Evolutionary conservation across 2,113 vertebrate species (phyloP), one percentile per base, ranked within the genome.

Genomic region (Pterocles burchelli): DNA sequence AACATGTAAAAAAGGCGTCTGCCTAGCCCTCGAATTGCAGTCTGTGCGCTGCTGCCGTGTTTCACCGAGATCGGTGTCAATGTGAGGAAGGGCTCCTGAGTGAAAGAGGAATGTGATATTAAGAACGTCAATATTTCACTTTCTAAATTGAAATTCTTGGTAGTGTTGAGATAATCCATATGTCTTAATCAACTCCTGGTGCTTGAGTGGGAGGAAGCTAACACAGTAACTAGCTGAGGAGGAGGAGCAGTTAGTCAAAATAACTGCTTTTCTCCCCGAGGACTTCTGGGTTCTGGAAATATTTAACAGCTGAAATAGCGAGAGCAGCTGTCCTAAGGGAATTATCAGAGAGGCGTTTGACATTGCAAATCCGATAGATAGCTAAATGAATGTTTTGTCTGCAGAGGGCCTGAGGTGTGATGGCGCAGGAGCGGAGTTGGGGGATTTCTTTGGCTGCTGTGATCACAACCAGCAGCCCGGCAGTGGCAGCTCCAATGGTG

Each of bases 201-300:
- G 93, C 90, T 96, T 90, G 96, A 96, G 96, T 97, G 90, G 96
- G 96, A 96, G 90, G 92, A 89, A 96, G 83, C 83, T 93, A 89
- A 89, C 96, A 93, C 93, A 95, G 88, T 86, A 78, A 87, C 83
- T 96, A 72, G 85, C n/a, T 97, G 96, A 96, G 80, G 95, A 96
- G 95, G 96, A 96, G 92, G 92, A 96, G 91, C 76, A 94, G 93
- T 97, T 97, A 97, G 96, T 94, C 83, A 97, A 97, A 97, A 97
- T 96, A 96, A 79, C 83, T 92, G 92, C 73, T 71, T 94, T 90
- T 94, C 58, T 96, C 83, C 90, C 93, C 9, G 17, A 89, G 96
- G 93, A 95, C 90, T 89, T 84, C 78, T 58, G 88, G 88, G 84
- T 95, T 94, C 89, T 92, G 61, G 65, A 96, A 94, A 76, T 90